Evolutionary conservation across 2,888 invertebrate species (phyloP), one percentile per base, ranked within the genome.

Genomic region (Pammene fasciana): DNA sequence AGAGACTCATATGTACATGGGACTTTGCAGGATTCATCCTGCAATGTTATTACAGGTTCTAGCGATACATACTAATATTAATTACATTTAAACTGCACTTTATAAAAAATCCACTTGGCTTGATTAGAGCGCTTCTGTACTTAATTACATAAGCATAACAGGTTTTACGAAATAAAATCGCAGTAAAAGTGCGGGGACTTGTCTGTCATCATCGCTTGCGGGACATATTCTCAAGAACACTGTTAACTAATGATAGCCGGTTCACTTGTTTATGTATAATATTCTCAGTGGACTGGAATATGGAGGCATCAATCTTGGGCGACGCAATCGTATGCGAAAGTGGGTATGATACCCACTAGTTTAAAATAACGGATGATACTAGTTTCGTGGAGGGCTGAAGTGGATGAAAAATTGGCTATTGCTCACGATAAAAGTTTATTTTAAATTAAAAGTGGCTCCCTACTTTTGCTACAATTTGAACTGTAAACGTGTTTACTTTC

Each of bases 171-270:
- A 70, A 70, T 70, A 70, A 70, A 70, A 70, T 70, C 60, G 59
- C 70, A 60, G 65, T 65, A 70, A 67, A 70, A 65, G 60, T 48
- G 70, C 65, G 60, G 65, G 62, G 54, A 70, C 70, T 54, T 65
- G 70, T 60, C 65, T 57, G 65, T 65, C 70, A 65, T 70, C 70
- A 41, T 54, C 16, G 64, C 36, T 34, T 43, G 36, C 54, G 45
- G 55, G 56, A 41, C 65, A 64, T 64, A 43, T 36, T 54, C 64
- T 36, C 54, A 36, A 54, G 54, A 45, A n/a, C 52, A 65, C 52
- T 66, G 59, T 41, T 50, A 57, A 57, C 48, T 59, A 67, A 59
- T 66, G 57, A 43, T 36, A 75, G 85, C 78, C 82, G 77, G 76
- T 74, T 74, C 71, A 73, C 70, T 55, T 61, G 56, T 60, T 56